Evolutionary conservation across 2,888 invertebrate genomes (phyloP).

Genomic region (Brenthis hecate): DNA sequence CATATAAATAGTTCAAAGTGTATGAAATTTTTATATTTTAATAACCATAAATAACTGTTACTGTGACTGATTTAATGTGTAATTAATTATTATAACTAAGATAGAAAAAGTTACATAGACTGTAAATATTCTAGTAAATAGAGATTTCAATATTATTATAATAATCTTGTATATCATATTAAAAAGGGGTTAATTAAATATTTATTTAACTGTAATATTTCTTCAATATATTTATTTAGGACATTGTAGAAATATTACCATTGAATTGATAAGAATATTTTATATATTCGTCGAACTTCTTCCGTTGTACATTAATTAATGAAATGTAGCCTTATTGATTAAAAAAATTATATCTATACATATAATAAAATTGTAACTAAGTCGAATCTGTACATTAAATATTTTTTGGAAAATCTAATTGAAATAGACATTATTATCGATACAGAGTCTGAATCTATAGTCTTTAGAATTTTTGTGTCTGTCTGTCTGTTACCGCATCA

Average conservation of each 20-base stretch:
- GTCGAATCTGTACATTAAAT: too few relatives aligned
- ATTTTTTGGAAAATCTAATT: too few relatives aligned
- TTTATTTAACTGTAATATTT: constrained; percentile 36
- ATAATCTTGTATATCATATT: constrained; percentile 7
- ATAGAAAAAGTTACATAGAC: not conserved
- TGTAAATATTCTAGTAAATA: constrained; percentile 20
- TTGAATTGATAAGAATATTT: not conserved
- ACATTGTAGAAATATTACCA: constrained; percentile 41
- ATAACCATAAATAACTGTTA: not conserved
- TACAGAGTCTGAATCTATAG: too few relatives aligned
- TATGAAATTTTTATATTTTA: too few relatives aligned
- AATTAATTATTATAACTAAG: not conserved
- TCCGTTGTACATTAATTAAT: too few relatives aligned
- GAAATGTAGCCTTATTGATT: too few relatives aligned
- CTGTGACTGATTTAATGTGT: not conserved
- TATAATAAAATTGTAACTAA: too few relatives aligned
- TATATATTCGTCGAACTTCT: not conserved
- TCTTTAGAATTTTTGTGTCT: too few relatives aligned
- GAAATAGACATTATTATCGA: too few relatives aligned
- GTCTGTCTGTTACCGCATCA: too few relatives aligned
- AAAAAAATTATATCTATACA: too few relatives aligned
- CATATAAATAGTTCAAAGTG: too few relatives aligned
- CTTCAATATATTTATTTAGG: constrained; percentile 36
- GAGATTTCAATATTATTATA: constrained; percentile 20
- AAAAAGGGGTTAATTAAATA: not conserved